Evolutionary conservation across 2,797 vertebrate genomes (phyloP), one percentile per base, ranked within the genome.

Genomic region (Apogon hyalosoma): DNA sequence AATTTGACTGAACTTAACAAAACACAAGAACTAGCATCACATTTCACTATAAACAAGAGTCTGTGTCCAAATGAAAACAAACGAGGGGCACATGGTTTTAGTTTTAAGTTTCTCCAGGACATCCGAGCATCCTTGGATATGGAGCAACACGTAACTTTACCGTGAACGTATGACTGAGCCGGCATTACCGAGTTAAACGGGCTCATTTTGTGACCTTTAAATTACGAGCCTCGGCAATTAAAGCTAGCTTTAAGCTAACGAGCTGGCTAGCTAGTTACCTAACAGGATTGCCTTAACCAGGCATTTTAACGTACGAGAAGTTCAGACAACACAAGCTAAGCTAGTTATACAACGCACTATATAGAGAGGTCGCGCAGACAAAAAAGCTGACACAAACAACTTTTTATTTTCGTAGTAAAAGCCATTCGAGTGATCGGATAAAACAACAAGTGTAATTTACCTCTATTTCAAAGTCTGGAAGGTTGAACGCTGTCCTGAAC

Each of bases 401-500:
- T 79, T 84, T 53, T 91, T 55, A 87, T 88, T 89, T 90, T 59
- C 43, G 46, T 19, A 42, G 0, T 11, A 11, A 50, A 75, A 57
- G 7, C 11, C 69, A 48, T 12, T 14, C 0, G 0, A 4, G 70
- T 36, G 0, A 19, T 1, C 6, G 0, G 2, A 41, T 48, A 6
- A 3, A 2, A 7, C 1, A 1, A 18, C 19, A 6, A 3, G 13
- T 39, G 0, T n/a, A 10, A 40, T 93, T 94, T 95, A 98, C 97
- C 96, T 98, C 95, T 67, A 97, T 98, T 93, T 98, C 97, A 90
- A 98, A 98, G 95, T 98, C 97, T 7, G 97, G 97, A 63, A 98
- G 95, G 65, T 93, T 94, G 94, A 99, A 98, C 46, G 97, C 97
- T 18, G 96, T 95, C 93, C 97, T 96, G 93, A 99, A 99, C 69